A percentile compares a stretch with the other conserved stretches of the same genome.
phyloP scores from a whole-genome alignment of 2,113 vertebrate genomes.

The Ptychochromis oligacanthus region DNA sequence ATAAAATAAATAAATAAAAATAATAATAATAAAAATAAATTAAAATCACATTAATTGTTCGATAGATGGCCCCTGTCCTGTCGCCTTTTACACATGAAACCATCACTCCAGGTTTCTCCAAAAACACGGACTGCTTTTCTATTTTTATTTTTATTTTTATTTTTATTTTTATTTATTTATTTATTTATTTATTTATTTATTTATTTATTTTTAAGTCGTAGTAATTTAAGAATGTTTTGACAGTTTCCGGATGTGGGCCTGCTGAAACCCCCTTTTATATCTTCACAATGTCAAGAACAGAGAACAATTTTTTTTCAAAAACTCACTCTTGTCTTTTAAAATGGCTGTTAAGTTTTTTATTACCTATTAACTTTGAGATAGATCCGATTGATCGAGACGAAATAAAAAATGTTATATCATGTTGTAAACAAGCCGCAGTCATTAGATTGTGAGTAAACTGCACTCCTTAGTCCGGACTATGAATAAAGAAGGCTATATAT shows the following conservation, averaged over 20 bases:
- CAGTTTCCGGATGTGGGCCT: conserved; percentile 35
- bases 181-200: background rate
- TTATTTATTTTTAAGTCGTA: conserved; percentile 1
- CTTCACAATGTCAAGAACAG: conserved; percentile 33
- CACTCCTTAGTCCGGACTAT: background rate
- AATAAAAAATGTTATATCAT: background rate
- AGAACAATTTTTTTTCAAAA: conserved; percentile 28
- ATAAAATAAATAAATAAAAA: background rate
- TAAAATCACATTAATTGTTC: background rate
- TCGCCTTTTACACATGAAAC: background rate
- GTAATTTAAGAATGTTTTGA: conserved; percentile 48
- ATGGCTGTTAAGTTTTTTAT: conserved; percentile 45
- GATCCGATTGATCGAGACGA: conserved; percentile 30
- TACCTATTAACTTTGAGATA: conserved; percentile 26
- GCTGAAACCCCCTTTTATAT: background rate
- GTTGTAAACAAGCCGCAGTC: conserved; percentile 27
- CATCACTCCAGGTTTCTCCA: background rate
- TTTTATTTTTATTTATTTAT: too few relatives aligned
- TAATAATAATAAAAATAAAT: background rate
- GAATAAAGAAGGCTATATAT: too few relatives aligned
- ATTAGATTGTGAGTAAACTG: background rate
- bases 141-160: background rate
- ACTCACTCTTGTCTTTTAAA: conserved; percentile 17
- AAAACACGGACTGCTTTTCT: background rate
- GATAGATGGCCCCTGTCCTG: background rate